Conservation (phyloP, 23 tunicate species). For the Clavelina lepadiformis region DNA sequence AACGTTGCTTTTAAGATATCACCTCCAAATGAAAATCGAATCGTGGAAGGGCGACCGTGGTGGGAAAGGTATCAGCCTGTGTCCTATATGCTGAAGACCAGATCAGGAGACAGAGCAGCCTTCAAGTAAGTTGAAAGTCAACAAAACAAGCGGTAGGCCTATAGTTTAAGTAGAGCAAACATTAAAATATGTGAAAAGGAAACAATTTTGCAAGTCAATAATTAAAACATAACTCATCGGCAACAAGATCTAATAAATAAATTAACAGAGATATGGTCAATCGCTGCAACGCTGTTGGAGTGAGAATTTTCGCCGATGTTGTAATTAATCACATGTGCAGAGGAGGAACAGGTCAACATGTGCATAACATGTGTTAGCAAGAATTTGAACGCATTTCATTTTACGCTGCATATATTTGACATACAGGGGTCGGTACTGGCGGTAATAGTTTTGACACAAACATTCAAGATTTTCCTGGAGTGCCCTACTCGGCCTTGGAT, state of each 20-base stretch:
- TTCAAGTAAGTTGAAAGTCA: constrained; percentile 34
- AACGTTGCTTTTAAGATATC: constrained; percentile 38
- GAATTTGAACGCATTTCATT: not conserved
- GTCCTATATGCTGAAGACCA: constrained; percentile 49
- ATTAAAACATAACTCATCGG: not conserved
- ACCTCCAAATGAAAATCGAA: constrained; percentile 77
- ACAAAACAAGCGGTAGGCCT: too few species aligned
- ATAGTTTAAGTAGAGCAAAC: too few species aligned
- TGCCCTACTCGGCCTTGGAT: constrained; percentile 31
- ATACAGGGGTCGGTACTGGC: constrained; percentile 47
- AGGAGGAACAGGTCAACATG: too few species aligned
- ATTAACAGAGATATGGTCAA: constrained; percentile 40
- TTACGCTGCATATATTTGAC: not conserved
- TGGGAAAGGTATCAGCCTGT: constrained; percentile 95
- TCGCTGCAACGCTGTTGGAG: constrained; percentile 57
- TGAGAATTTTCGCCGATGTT: constrained; percentile 47
- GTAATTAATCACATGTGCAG: constrained; percentile 63
- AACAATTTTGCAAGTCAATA: not conserved
- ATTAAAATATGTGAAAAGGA: not conserved
- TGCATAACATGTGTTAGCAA: too few species aligned
- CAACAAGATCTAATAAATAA: not conserved
- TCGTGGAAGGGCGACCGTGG: constrained; percentile 74
- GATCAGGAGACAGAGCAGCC: constrained; percentile 67
- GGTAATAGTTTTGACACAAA: constrained; percentile 42
- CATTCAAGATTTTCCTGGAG: constrained; percentile 37